Evolutionary conservation across 2,888 invertebrate species (phyloP).

Genomic region (Torymus aiolomorphi): DNA sequence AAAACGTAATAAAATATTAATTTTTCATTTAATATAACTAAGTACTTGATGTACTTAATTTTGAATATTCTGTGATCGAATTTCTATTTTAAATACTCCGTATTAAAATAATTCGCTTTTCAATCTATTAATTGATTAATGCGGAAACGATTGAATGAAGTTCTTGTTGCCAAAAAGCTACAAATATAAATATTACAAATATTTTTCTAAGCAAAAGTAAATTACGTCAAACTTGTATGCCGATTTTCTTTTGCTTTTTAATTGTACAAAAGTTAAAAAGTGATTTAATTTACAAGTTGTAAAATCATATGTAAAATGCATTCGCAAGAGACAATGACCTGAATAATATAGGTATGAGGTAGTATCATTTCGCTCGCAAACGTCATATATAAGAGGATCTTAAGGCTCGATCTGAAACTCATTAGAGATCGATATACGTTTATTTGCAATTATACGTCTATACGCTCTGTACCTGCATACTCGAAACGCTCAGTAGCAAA

Average conservation of each 20-base stretch:
- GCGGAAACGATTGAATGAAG: not conserved
- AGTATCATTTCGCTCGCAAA: not conserved
- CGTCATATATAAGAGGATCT: not conserved
- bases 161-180: slow-evolving; percentile 40
- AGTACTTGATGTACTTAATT: slow-evolving; percentile 43
- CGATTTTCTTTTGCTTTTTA: slow-evolving; percentile 22
- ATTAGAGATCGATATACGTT: not conserved
- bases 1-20: slow-evolving; percentile 2
- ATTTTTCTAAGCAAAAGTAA: slow-evolving; percentile 35
- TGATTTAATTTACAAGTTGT: not conserved
- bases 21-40: slow-evolving; percentile 20
- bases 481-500: slow-evolving; percentile 23
- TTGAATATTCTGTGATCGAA: slow-evolving; percentile 24
- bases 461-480: slow-evolving; percentile 51
- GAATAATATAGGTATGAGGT: not conserved
- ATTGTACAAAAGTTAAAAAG: slow-evolving; percentile 25
- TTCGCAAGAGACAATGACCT: slow-evolving; percentile 8
- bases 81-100: slow-evolving; percentile 11
- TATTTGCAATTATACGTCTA: slow-evolving; percentile 22
- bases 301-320: slow-evolving; percentile 18
- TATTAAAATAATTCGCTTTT: not conserved
- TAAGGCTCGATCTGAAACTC: slow-evolving; percentile 38
- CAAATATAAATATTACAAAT: too few relatives aligned
- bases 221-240: not conserved
- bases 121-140: slow-evolving; percentile 4